A percentile compares a stretch with the other conserved stretches of the same genome.
Conservation (phyloP, 2,888 invertebrate species). For the Lithophane ornitopus region DNA sequence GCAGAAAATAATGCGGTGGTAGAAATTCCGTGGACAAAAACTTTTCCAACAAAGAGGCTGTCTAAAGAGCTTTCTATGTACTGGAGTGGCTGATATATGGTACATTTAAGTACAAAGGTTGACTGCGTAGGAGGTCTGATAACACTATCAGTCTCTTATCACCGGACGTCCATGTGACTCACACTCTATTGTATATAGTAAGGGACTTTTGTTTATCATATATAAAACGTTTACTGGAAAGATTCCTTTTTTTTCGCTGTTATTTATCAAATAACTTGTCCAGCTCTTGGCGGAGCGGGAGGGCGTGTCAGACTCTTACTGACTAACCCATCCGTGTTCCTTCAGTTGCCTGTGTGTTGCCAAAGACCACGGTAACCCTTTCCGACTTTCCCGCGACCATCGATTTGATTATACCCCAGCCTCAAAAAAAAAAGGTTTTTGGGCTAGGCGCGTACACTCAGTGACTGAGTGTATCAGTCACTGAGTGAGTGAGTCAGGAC, state of each 20-base stretch:
- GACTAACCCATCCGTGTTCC: too few relatives aligned
- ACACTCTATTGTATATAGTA: background rate
- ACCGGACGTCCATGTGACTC: slow-evolving; percentile 28
- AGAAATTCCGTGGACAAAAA: background rate
- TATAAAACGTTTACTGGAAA: slow-evolving; percentile 5
- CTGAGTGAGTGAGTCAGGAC: too few relatives aligned
- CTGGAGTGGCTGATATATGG: slow-evolving; percentile 2
- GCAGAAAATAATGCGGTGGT: background rate
- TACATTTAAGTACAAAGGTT: slow-evolving; percentile 43
- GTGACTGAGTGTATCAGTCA: too few relatives aligned
- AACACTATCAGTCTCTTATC: slow-evolving; percentile 44
- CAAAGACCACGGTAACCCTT: too few relatives aligned
- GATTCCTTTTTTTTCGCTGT: background rate
- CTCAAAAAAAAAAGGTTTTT: too few relatives aligned
- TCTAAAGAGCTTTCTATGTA: slow-evolving; percentile 4
- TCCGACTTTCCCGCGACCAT: too few relatives aligned
- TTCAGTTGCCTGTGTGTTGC: too few relatives aligned
- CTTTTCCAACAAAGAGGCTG: background rate
- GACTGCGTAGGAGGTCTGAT: slow-evolving; percentile 44
- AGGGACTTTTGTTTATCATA: background rate
- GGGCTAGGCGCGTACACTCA: too few relatives aligned
- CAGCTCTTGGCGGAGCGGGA: too few relatives aligned
- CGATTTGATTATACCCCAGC: too few relatives aligned
- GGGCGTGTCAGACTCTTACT: too few relatives aligned
- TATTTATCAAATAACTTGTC: too few relatives aligned